phyloP scores from a whole-genome alignment of 1,140 invertebrate species.

The Cardiocondyla obscurior region DNA sequence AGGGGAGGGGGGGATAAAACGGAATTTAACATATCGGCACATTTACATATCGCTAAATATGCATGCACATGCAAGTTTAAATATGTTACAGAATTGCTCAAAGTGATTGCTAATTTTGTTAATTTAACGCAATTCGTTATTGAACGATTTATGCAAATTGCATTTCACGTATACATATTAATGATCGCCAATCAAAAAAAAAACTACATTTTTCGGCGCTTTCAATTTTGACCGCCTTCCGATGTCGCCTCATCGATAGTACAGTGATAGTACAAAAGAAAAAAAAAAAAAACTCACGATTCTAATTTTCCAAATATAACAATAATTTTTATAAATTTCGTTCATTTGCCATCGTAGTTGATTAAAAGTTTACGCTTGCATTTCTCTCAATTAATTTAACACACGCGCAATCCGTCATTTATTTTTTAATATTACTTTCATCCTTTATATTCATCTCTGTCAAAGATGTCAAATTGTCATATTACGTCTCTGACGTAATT shows the following conservation, averaged over 20 bases:
- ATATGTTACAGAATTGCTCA: background rate
- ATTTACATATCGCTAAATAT: background rate
- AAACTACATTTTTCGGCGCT: background rate
- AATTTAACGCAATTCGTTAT: background rate
- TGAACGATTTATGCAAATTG: background rate
- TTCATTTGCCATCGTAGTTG: background rate
- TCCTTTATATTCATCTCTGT: background rate
- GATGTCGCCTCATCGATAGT: background rate
- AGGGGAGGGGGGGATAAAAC: too few relatives aligned
- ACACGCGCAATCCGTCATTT: background rate
- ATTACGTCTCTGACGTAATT: background rate
- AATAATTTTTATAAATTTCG: background rate
- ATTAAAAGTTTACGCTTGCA: background rate
- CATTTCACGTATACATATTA: background rate
- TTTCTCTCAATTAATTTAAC: background rate
- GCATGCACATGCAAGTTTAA: background rate
- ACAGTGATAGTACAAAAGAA: background rate
- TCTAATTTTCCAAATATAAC: background rate
- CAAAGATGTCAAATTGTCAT: slow-evolving; percentile 3
- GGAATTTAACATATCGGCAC: background rate
- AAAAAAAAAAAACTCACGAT: background rate
- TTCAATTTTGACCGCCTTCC: background rate
- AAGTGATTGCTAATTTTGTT: background rate
- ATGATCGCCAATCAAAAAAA: background rate
- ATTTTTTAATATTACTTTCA: background rate